Evolutionary conservation across 37 sponge, comb jelly and placozoan species (phyloP), one percentile per base, ranked within the genome.

Genomic region (Dysidea cf. avara): DNA sequence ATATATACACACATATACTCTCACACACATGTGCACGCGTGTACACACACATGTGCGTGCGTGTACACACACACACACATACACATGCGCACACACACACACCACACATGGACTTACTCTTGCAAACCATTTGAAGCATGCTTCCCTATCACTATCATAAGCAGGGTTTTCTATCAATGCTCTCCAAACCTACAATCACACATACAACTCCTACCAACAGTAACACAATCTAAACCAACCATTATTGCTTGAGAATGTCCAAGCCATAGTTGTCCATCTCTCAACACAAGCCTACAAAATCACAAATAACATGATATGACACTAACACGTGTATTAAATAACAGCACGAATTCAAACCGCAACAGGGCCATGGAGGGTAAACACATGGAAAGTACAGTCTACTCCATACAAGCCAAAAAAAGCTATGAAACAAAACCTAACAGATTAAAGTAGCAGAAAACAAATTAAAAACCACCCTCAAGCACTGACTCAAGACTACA

Each of bases 91-190:
- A n/a, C n/a, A 34, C 36, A 33, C 9, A 53, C 3, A 68, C 1
- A 0, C 5, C 0, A 1, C 1, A 61, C 21, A 18, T 14, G 12
- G 26, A 49, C 75, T 37, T 48, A 91, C 93, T 90, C 84, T 92
- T 32, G 90, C 83, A 83, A 93, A 93, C 94, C 90, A 93, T 53
- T 69, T 89, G 72, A 87, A 90, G 48, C 91, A 85, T 6, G 87
- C 83, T n/a, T 90, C 94, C 24, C 81, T 75, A 63, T 93, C 94
- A 21, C 66, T 68, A 29, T 79, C 56, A 55, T 86, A 89, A 21
- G 89, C 87, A 17, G 90, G 81, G 20, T 75, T 66, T 6, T 86
- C 87, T 37, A 78, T 87, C 37, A 93, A 39, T n/a, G 83, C 81
- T 49, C 68, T 68, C 94, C 94, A 93, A 50, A 93, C 90, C 86